A percentile compares a stretch with the other conserved stretches of the same genome.
Conservation (phyloP, 2,888 invertebrate genomes). For the Scaptomyza cyrtandrae region DNA sequence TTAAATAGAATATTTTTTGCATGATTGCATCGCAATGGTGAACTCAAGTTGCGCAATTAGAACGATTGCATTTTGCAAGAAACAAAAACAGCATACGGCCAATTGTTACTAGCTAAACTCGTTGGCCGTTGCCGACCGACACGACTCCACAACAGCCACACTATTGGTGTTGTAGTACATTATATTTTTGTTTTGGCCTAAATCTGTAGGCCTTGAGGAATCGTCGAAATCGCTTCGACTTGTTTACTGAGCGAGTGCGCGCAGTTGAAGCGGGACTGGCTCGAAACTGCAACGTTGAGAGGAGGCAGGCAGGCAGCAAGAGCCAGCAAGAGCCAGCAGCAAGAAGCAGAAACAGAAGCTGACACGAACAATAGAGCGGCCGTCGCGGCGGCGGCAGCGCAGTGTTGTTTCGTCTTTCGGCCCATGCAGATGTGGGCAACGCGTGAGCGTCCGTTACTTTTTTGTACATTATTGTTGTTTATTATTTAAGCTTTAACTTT, state of each 20-base stretch:
- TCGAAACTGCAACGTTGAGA: slow-evolving; percentile 57
- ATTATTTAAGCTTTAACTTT: slow-evolving; percentile 72
- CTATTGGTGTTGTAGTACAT: slow-evolving; percentile 57
- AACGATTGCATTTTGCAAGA: slow-evolving; percentile 70
- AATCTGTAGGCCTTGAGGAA: slow-evolving; percentile 79
- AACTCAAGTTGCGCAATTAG: slow-evolving; percentile 66
- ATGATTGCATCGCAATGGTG: slow-evolving; percentile 39
- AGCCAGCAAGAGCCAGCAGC: slow-evolving; percentile 13
- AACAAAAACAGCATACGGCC: slow-evolving; percentile 45
- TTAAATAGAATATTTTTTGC: slow-evolving; percentile 43
- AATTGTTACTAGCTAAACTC: slow-evolving; percentile 59
- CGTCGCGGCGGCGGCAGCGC: slow-evolving; percentile 52
- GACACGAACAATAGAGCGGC: slow-evolving; percentile 55
- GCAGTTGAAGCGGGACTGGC: slow-evolving; percentile 63
- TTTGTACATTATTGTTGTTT: slow-evolving; percentile 66
- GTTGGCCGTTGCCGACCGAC: slow-evolving; percentile 36
- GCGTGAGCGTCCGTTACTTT: slow-evolving; percentile 76
- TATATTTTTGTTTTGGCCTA: slow-evolving; percentile 68
- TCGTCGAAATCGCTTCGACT: slow-evolving; percentile 80
- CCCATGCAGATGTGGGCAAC: slow-evolving; percentile 78
- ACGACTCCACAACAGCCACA: slow-evolving; percentile 36
- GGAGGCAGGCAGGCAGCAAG: slow-evolving; percentile 20
- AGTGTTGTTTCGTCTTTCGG: slow-evolving; percentile 77
- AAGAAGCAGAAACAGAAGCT: slow-evolving; percentile 18
- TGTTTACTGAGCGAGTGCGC: slow-evolving; percentile 73